Conservation (phyloP, 2,113 vertebrate species). For the Mustela lutreola region DNA sequence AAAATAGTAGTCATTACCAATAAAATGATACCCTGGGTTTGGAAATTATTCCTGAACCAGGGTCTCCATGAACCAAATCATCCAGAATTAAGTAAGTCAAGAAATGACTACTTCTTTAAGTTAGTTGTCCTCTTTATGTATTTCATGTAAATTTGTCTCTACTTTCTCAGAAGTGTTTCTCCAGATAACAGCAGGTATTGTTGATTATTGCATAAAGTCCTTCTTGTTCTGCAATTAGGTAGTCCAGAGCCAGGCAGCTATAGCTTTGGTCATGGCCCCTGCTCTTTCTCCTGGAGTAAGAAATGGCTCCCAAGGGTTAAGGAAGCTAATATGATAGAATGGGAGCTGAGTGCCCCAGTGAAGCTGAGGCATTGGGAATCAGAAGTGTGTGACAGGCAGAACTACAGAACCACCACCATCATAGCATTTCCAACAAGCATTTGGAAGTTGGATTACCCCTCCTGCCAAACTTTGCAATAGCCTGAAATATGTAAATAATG, state of each 20-base stretch:
- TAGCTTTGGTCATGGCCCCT: not conserved
- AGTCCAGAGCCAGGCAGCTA: not conserved
- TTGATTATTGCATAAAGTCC: not conserved
- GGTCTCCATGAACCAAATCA: not conserved
- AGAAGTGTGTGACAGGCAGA: not conserved
- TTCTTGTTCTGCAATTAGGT: not conserved
- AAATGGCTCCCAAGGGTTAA: not conserved
- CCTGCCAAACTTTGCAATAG: not conserved
- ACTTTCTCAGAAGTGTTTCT: not conserved
- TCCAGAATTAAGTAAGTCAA: not conserved
- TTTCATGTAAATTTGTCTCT: not conserved
- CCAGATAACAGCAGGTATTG: not conserved
- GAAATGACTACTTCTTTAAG: not conserved
- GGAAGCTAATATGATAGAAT: not conserved
- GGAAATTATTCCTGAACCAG: not conserved
- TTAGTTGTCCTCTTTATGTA: not conserved
- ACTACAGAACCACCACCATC: not conserved
- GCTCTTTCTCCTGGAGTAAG: not conserved
- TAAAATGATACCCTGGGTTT: not conserved
- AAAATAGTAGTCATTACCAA: not conserved
- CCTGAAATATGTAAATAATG: not conserved
- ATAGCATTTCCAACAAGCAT: not conserved
- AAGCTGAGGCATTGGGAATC: not conserved
- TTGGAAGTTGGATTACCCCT: not conserved
- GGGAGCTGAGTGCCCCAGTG: not conserved